Conservation (phyloP, 2,888 invertebrate genomes). For the Drosophila paramelanica region DNA sequence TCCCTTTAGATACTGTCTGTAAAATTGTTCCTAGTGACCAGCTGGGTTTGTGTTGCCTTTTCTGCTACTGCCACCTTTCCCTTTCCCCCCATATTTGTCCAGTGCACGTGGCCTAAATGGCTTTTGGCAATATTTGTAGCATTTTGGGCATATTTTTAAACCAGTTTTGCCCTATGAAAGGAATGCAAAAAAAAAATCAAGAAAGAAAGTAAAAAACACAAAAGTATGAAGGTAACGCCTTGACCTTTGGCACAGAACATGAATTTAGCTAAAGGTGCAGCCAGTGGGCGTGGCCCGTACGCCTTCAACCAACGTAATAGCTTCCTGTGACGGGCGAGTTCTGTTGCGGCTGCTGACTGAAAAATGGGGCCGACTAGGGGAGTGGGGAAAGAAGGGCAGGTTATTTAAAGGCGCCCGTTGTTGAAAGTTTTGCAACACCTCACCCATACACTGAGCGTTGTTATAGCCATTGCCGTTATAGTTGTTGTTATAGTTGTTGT, state of each 20-base stretch:
- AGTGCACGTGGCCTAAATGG: conserved; percentile 53
- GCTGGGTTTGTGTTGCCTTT: conserved; percentile 4
- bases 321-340: conserved; percentile 35
- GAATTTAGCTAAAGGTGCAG: conserved; percentile 41
- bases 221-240: conserved; percentile 39
- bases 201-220: background rate
- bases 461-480: conserved; percentile 3
- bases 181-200: conserved; percentile 23
- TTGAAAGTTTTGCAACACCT: conserved; percentile 51
- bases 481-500: conserved; percentile 4
- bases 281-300: conserved; percentile 49
- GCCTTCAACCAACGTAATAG: conserved; percentile 51
- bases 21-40: conserved; percentile 13
- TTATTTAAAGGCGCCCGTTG: conserved; percentile 48
- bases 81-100: background rate
- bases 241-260: conserved; percentile 61
- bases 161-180: conserved; percentile 29
- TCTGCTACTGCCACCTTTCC: background rate
- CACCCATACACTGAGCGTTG: conserved; percentile 31
- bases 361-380: background rate
- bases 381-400: conserved; percentile 18
- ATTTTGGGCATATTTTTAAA: conserved; percentile 59
- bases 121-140: conserved; percentile 49
- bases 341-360: conserved; percentile 8
- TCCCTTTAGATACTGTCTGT: conserved; percentile 1